A percentile compares a stretch with the other conserved stretches of the same genome.
These are phyloP conservation scores for Germaria angustata DNA, from an alignment of 2,888 invertebrate species.

Conservation along the genomic window DNA sequence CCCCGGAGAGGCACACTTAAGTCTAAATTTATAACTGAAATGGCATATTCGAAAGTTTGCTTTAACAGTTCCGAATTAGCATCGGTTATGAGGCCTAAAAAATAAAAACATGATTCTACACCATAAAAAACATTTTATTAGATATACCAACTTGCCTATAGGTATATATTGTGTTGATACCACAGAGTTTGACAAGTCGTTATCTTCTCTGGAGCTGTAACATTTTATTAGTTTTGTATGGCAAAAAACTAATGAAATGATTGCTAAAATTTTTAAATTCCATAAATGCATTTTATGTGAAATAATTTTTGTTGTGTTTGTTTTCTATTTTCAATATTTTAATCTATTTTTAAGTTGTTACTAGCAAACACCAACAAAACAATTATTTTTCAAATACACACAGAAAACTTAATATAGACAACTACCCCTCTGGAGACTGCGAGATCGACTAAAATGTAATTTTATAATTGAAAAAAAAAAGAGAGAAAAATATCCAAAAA, in stretches of 20 bases:
- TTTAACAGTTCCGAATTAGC: slow-evolving; percentile 71
- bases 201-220: slow-evolving; percentile 21
- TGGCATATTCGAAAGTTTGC: slow-evolving; percentile 76
- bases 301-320: not conserved
- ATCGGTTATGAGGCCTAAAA: slow-evolving; percentile 76
- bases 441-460: slow-evolving; percentile 39
- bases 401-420: not conserved
- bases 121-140: not conserved
- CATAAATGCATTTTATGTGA: slow-evolving; percentile 40
- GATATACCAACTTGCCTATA: slow-evolving; percentile 47
- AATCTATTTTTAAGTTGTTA: slow-evolving; percentile 60
- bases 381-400: not conserved
- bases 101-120: not conserved
- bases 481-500: not conserved
- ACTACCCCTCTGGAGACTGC: not conserved
- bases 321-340: slow-evolving; percentile 18
- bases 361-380: slow-evolving; percentile 1
- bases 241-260: not conserved
- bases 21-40: slow-evolving; percentile 74
- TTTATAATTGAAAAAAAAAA: not conserved
- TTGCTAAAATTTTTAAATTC: not conserved
- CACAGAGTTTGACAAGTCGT: not conserved
- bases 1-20: slow-evolving; percentile 73
- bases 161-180: slow-evolving; percentile 35
- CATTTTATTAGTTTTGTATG: slow-evolving; percentile 1